Percentiles rank a stretch among this genome's conserved stretches.
Evolutionary conservation across 2,888 invertebrate genomes (phyloP).

Genomic region (Coelinius sp.): DNA sequence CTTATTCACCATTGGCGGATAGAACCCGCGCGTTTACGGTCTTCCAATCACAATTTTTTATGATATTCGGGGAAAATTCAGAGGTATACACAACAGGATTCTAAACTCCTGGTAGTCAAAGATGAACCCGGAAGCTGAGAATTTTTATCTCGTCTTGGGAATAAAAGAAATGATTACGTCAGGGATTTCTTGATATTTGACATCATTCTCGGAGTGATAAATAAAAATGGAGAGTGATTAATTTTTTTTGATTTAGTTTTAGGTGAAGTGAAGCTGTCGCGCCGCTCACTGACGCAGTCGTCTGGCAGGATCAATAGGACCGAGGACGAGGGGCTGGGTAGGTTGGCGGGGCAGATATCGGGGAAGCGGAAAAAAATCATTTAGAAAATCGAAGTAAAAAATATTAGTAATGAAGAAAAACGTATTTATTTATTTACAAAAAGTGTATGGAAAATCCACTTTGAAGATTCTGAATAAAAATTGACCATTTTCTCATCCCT

Average conservation of each 20-base stretch:
- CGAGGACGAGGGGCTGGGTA: too few species aligned
- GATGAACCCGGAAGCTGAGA: constrained; percentile 20
- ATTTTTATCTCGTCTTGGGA: neutral
- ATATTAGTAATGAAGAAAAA: too few species aligned
- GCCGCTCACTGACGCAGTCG: neutral
- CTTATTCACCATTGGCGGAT: neutral
- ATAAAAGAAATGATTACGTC: neutral
- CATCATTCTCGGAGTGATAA: neutral
- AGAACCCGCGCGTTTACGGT: neutral
- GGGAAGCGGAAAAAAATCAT: neutral
- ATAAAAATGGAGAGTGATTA: neutral
- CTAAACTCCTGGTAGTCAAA: constrained; percentile 13
- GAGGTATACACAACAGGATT: neutral
- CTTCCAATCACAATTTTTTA: neutral
- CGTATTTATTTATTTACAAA: too few species aligned
- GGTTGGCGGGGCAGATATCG: neutral
- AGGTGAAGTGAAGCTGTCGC: neutral
- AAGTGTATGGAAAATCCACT: too few species aligned
- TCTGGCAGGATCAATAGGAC: neutral
- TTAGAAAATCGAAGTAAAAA: neutral
- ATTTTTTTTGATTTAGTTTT: neutral
- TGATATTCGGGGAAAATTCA: neutral
- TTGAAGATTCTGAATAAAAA: too few species aligned
- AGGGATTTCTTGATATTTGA: neutral
- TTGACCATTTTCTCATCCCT: too few species aligned